Percentiles rank a stretch among this genome's conserved stretches.
These are phyloP conservation scores for Limanda limanda DNA, from an alignment of 2,113 vertebrate species.

Conservation along the genomic window DNA sequence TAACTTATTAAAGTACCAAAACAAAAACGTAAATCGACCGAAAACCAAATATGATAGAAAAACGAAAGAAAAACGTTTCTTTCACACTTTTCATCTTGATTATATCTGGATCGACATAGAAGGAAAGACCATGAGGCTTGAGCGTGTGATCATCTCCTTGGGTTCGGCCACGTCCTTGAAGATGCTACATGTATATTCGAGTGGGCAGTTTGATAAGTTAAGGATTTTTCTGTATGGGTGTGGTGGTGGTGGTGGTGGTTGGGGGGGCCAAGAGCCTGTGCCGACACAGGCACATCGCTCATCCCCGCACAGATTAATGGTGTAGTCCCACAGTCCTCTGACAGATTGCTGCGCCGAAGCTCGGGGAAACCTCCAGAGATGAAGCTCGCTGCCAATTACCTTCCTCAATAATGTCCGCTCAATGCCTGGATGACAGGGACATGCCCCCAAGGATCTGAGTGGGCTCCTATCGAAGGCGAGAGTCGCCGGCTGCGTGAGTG, in stretches of 20 bases:
- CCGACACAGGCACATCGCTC: constrained; percentile 68
- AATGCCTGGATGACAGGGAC: constrained; percentile 72
- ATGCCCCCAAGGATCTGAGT: constrained; percentile 57
- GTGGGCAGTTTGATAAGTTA: constrained; percentile 77
- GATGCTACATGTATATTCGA: constrained; percentile 64
- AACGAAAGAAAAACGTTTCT: neutral
- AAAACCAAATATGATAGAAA: neutral
- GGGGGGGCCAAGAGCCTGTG: constrained; percentile 51
- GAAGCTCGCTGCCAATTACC: constrained; percentile 79
- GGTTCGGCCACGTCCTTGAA: constrained; percentile 22
- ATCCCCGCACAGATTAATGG: constrained; percentile 79
- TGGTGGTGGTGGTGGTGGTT: no score
- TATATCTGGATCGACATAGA: neutral
- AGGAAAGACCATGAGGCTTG: neutral
- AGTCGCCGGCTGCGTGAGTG: constrained; percentile 40
- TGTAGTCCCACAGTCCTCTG: constrained; percentile 63
- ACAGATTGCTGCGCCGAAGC: constrained; percentile 66
- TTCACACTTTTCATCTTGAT: neutral
- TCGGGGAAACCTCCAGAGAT: constrained; percentile 78
- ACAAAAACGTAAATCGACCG: neutral
- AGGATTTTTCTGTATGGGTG: constrained; percentile 79
- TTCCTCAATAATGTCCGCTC: constrained; percentile 78
- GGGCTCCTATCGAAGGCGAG: constrained; percentile 56
- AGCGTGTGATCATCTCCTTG: constrained; percentile 27
- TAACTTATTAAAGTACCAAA: neutral